A percentile compares a stretch with the other conserved stretches of the same genome.
Evolutionary conservation across 2,888 invertebrate genomes (phyloP).

Genomic region (Drosophila flavopinicola): DNA sequence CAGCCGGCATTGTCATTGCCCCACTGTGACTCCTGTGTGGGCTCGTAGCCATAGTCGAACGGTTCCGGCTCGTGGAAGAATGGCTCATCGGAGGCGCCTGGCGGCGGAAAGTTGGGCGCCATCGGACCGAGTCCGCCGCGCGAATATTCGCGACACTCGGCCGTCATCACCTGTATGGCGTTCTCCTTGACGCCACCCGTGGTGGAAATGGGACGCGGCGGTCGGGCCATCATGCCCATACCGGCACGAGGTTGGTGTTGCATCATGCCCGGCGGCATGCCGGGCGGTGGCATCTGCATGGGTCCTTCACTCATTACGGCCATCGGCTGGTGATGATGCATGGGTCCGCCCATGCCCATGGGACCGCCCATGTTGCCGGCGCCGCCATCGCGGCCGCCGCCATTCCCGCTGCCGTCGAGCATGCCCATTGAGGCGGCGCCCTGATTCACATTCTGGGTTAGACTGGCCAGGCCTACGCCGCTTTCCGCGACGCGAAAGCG

Average conservation of each 20-base stretch:
- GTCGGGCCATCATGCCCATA: constrained; percentile 73
- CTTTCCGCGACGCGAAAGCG: constrained; percentile 93
- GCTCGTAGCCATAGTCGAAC: constrained; percentile 87
- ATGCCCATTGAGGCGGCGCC: constrained; percentile 52
- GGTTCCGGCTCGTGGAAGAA: constrained; percentile 84
- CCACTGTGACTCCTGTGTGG: constrained; percentile 91
- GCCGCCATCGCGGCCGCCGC: not conserved
- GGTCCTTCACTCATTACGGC: constrained; percentile 48
- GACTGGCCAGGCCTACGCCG: constrained; percentile 89
- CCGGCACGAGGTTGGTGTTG: constrained; percentile 67
- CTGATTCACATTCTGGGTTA: constrained; percentile 83
- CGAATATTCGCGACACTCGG: constrained; percentile 94
- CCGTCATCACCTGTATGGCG: constrained; percentile 96
- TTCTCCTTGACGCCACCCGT: constrained; percentile 87
- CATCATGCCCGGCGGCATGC: constrained; percentile 81
- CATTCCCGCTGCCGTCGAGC: constrained; percentile 29
- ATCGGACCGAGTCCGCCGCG: constrained; percentile 86
- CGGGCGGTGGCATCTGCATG: constrained; percentile 82
- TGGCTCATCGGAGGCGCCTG: constrained; percentile 82
- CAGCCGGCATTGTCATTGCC: constrained; percentile 86
- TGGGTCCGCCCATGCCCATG: constrained; percentile 59
- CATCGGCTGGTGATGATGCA: constrained; percentile 65
- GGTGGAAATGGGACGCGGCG: constrained; percentile 74
- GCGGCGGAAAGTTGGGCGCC: constrained; percentile 84
- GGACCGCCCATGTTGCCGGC: constrained; percentile 21